Base-by-base conservation (phyloP, 1,140 invertebrate genomes). In the Phenacoccus solenopsis region DNA sequence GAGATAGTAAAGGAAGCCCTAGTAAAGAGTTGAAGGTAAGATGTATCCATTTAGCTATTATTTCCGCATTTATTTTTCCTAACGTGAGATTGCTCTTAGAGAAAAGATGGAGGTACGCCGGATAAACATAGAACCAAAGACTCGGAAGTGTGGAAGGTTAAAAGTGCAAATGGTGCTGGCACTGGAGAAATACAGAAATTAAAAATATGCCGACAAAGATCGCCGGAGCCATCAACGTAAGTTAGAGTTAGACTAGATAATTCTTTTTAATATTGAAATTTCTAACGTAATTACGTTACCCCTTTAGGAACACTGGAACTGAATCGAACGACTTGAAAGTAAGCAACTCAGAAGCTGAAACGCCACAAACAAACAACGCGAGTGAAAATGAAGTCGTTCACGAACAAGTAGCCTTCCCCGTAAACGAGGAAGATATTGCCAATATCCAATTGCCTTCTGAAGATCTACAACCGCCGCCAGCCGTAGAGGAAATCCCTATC, bases 151-250 rank as follows among this genome's bases (percentile, higher is more conserved):
- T 64, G 59, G 59, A 64, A 64, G 25, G 59, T 64, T 3, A 64
- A 64, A 27, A 64, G 59, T 22, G 25, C 59, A 24, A 64, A 64
- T 27, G 59, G 59, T 27, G 59, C 59, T 64, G 59, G 59, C 59
- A 64, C 22, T 24, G 59, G 59, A 10, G 59, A 64, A 64, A 24
- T 64, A 24, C 59, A 64, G 21, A 64, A 64, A 24, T 64, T 64
- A 24, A 64, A 64, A 64, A 64, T 64, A 16, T 64, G 59, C 16
- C 59, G 59, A 3, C 59, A 64, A 25, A 2, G 59, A 25, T 64
- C 59, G 13, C 59, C 59, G 4, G 59, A 64, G 25, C 38, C 38
- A 16, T 32, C 30, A 5, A 32, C 30, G 30, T 32, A 32, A 7
- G 30, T 32, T 7, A 32, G 13, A 32, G 13, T 32, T 32, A n/a